Conservation (phyloP, 2,113 vertebrate genomes). For the Myodes glareolus region DNA sequence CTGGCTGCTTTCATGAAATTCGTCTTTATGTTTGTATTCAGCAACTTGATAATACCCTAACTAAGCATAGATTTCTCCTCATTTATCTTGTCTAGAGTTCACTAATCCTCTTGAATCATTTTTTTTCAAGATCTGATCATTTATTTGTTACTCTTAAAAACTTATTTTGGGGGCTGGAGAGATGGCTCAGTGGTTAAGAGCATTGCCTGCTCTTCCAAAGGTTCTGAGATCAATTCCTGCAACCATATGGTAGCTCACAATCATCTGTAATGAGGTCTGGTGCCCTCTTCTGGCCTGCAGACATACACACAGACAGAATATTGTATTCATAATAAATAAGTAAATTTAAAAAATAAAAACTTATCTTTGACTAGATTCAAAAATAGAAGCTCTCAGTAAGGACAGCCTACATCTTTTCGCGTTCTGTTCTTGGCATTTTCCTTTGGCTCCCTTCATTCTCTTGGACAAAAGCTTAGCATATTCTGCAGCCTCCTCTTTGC, state of each 20-base stretch:
- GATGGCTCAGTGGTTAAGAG: too few species aligned
- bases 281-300: too few species aligned
- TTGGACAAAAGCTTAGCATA: not conserved
- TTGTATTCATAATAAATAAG: too few species aligned
- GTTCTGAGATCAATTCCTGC: too few species aligned
- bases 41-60: slow-evolving; percentile 2
- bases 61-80: slow-evolving; percentile 12
- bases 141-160: not conserved
- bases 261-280: too few species aligned
- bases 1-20: slow-evolving; percentile 24
- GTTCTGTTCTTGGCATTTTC: not conserved
- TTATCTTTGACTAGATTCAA: not conserved
- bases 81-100: not conserved
- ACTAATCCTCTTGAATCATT: slow-evolving; percentile 11
- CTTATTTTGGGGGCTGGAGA: too few species aligned
- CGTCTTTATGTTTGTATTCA: slow-evolving; percentile 42
- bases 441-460: not conserved
- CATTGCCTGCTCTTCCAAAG: too few species aligned
- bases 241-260: too few species aligned
- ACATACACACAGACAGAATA: too few species aligned
- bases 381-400: not conserved
- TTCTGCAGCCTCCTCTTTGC: not conserved
- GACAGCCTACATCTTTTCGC: not conserved
- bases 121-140: not conserved
- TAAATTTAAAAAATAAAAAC: too few species aligned